Base-by-base conservation (phyloP, 2,797 vertebrate species). In the Pseudomugil tenellus region DNA sequence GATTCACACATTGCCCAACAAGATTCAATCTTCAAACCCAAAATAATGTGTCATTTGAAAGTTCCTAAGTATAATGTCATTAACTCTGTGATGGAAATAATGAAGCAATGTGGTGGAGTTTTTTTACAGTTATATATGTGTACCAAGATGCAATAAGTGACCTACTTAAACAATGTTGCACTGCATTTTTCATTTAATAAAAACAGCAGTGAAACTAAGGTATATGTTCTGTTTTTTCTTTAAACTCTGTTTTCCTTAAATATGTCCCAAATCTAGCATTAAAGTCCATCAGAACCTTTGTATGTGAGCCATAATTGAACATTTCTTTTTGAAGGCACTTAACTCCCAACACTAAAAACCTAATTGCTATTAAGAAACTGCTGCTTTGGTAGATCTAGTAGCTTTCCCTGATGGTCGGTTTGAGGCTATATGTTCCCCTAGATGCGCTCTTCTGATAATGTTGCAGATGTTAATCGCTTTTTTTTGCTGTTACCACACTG, bases 211-310 rank as follows among this genome's bases (percentile, higher is more conserved):
- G 52, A 80, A 77, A 67, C 67, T 43, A 55, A 59, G 72, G 46
- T 64, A 77, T n/a, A 77, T 73, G 23, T 67, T 25, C 80, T 4
- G 68, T 35, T 74, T 28, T 74, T 28, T 66, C 56, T 71, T 61
- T 53, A 63, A 66, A 72, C 74, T 84, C 59, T 58, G 41, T 74
- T 68, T 71, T 66, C 72, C 59, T 56, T 23, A n/a, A n/a, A n/a
- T 32, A 31, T 62, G 54, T 63, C 75, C 76, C 59, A 63, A 70
- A 73, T 85, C 81, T 75, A 77, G 72, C 8, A 52, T 87, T 84
- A 66, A 86, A 81, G 77, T 75, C 79, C 77, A 75, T 90, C 77
- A 89, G 71, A 76, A 62, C 79, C 77, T 77, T 70, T 64, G 67
- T 72, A 51, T 77, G 64, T 65, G 62, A 72, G 72, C 84, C 88